These are phyloP conservation scores for Chrysogorgia sp. DNA, from an alignment of 92 coral and sea anemone species.

Conservation along the genomic window DNA sequence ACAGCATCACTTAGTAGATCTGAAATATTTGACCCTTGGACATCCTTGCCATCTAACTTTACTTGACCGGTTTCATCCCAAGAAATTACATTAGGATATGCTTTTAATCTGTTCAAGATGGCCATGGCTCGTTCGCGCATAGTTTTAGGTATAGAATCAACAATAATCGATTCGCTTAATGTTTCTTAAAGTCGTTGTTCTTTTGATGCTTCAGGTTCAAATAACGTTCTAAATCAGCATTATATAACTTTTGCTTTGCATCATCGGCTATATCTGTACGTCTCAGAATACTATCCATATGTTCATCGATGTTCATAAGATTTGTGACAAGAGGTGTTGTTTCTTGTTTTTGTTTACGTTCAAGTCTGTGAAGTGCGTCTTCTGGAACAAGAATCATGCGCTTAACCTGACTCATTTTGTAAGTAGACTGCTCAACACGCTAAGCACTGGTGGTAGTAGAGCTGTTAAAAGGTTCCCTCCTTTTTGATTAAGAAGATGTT, in stretches of 20 bases:
- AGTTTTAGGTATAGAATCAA: too few species aligned
- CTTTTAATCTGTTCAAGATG: too few species aligned
- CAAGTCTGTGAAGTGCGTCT: conserved; percentile 11
- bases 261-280: background rate
- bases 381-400: conserved; percentile 21
- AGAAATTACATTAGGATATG: too few species aligned
- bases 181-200: conserved; percentile 12
- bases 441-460: conserved; percentile 29
- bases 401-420: conserved; percentile 1
- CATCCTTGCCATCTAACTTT: too few species aligned
- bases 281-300: conserved; percentile 20
- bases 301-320: conserved; percentile 7
- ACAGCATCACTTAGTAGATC: too few species aligned
- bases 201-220: conserved; percentile 41
- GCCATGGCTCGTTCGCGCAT: too few species aligned
- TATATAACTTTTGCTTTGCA: conserved; percentile 28
- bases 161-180: too few species aligned
- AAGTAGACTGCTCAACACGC: background rate
- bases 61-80: too few species aligned
- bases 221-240: conserved; percentile 33
- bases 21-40: too few species aligned
- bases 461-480: conserved; percentile 40
- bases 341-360: conserved; percentile 30
- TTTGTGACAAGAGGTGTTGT: conserved; percentile 5
- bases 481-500: conserved; percentile 25